Evolutionary conservation across 37 sponge, comb jelly and placozoan species (phyloP).

Genomic region (Spongia lamella): DNA sequence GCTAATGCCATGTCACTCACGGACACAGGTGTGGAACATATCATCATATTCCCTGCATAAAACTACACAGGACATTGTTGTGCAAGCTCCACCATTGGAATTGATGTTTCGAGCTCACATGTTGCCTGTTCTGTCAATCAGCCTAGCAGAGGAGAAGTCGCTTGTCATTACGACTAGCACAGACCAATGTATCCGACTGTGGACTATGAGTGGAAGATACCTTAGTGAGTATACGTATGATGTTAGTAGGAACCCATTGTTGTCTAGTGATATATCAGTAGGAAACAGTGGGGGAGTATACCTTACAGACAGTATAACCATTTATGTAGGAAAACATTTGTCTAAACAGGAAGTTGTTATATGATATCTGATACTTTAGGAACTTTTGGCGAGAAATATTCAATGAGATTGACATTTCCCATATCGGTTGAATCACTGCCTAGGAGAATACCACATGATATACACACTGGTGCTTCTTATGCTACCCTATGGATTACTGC

Average conservation of each 20-base stretch:
- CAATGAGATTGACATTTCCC: slow-evolving; percentile 55
- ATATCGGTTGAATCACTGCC: slow-evolving; percentile 22
- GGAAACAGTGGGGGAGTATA: no score
- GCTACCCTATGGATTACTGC: slow-evolving; percentile 51
- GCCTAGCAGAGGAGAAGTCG: slow-evolving; percentile 51
- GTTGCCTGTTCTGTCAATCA: slow-evolving; percentile 50
- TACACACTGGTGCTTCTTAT: slow-evolving; percentile 53
- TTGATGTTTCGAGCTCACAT: slow-evolving; percentile 65
- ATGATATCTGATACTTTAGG: slow-evolving; percentile 38
- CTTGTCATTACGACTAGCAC: slow-evolving; percentile 74
- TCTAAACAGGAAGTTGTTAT: not conserved
- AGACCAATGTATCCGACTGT: slow-evolving; percentile 75
- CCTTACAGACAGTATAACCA: no score
- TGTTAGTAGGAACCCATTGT: no score
- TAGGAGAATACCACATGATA: slow-evolving; percentile 46
- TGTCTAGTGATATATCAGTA: no score
- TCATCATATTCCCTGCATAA: slow-evolving; percentile 51
- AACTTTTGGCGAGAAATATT: slow-evolving; percentile 77
- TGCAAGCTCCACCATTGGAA: slow-evolving; percentile 30
- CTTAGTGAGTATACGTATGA: slow-evolving; percentile 66
- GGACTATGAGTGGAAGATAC: slow-evolving; percentile 74
- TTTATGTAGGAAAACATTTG: not conserved
- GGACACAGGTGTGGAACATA: slow-evolving; percentile 68
- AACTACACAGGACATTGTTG: not conserved
- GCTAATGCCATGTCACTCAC: slow-evolving; percentile 4